Percentiles rank a stretch among this genome's conserved stretches.
These are phyloP conservation scores for Brachypteracias leptosomus DNA, from an alignment of 2,113 vertebrate genomes.

Conservation along the genomic window DNA sequence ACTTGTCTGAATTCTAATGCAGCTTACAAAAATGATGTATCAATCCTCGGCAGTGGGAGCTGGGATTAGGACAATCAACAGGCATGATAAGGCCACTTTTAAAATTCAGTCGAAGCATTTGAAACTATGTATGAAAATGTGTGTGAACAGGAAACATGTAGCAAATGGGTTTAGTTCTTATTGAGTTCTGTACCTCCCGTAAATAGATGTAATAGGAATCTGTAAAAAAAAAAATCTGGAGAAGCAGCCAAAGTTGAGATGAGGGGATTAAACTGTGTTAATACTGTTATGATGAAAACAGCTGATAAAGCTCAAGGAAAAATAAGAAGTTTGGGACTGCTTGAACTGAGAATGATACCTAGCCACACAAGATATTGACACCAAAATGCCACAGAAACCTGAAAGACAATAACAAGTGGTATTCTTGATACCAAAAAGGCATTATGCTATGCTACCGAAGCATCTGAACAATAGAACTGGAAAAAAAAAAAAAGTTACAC, in stretches of 20 bases:
- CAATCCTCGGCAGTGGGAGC: neutral
- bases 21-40: neutral
- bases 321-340: neutral
- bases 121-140: neutral
- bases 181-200: neutral
- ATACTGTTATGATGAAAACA: neutral
- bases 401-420: neutral
- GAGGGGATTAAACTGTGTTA: conserved; percentile 21
- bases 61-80: neutral
- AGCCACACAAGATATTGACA: neutral
- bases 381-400: neutral
- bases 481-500: neutral
- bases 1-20: neutral
- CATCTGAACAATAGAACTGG: neutral
- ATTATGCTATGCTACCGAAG: neutral
- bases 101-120: neutral
- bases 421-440: conserved; percentile 11
- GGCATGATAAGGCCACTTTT: neutral
- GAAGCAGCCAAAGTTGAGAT: neutral
- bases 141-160: neutral
- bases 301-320: neutral
- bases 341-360: neutral
- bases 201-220: neutral
- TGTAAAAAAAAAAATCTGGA: neutral
- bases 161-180: neutral